A percentile compares a stretch with the other conserved stretches of the same genome.
Evolutionary conservation across 2,113 vertebrate genomes (phyloP).

Genomic region (Steatornis caripensis): DNA sequence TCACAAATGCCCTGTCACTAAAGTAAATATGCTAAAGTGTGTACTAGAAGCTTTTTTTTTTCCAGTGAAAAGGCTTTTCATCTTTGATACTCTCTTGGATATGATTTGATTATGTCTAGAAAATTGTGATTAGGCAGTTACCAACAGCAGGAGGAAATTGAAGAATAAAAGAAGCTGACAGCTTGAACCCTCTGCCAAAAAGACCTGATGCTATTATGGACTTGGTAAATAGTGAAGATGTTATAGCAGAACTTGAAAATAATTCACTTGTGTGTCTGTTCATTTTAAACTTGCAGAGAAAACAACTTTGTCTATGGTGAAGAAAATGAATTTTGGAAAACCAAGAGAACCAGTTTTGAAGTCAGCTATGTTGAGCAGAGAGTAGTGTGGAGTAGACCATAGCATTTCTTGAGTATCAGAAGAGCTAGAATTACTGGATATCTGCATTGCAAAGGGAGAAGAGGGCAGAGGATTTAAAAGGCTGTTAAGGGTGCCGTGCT

Average conservation of each 20-base stretch:
- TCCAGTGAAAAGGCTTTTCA: not conserved
- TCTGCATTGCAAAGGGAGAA: not conserved
- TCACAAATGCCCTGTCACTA: not conserved
- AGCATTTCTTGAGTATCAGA: not conserved
- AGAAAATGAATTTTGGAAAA: not conserved
- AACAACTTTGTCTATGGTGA: not conserved
- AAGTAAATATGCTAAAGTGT: not conserved
- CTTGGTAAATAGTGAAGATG: not conserved
- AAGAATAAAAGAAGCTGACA: not conserved
- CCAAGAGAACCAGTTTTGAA: not conserved
- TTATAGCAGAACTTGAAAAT: not conserved
- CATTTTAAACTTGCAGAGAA: not conserved
- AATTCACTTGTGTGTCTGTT: not conserved
- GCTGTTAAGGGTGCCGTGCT: not conserved
- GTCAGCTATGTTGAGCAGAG: not conserved
- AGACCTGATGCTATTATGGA: not conserved
- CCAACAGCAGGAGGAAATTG: not conserved
- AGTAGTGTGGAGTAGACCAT: not conserved
- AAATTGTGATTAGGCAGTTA: not conserved
- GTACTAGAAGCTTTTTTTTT: not conserved
- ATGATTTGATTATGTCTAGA: not conserved
- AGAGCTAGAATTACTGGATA: not conserved
- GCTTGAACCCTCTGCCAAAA: not conserved
- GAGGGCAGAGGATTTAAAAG: not conserved
- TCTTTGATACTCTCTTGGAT: not conserved